A percentile compares a stretch with the other conserved stretches of the same genome.
phyloP scores from a whole-genome alignment of 2,888 invertebrate species.

The Fragum whitleyi region DNA sequence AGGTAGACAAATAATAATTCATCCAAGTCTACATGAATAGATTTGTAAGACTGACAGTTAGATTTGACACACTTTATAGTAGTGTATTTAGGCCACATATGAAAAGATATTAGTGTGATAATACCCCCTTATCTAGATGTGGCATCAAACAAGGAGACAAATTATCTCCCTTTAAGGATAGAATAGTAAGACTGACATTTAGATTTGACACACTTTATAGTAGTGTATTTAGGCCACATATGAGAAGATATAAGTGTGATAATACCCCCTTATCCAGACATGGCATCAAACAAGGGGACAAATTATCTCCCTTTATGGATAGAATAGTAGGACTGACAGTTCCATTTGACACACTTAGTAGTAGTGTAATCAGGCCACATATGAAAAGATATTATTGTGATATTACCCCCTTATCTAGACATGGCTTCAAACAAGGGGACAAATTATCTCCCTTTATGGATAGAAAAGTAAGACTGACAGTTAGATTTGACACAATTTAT shows the following conservation, averaged over 20 bases:
- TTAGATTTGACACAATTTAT: slow-evolving; percentile 27
- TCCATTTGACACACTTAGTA: slow-evolving; percentile 21
- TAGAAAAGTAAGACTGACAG: slow-evolving; percentile 24
- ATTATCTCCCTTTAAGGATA: background rate
- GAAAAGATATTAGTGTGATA: slow-evolving; percentile 25
- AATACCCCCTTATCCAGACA: slow-evolving; percentile 9
- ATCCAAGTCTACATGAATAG: slow-evolving; percentile 18
- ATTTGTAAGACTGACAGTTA: slow-evolving; percentile 23
- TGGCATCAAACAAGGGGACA: background rate
- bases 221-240: slow-evolving; percentile 17
- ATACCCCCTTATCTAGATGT: slow-evolving; percentile 5
- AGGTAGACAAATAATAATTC: slow-evolving; percentile 25
- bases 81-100: slow-evolving; percentile 18
- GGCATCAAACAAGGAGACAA: background rate
- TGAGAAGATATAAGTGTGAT: slow-evolving; percentile 22
- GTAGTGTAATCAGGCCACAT: slow-evolving; percentile 12
- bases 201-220: slow-evolving; percentile 26
- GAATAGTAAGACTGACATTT: slow-evolving; percentile 20
- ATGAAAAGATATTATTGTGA: slow-evolving; percentile 24
- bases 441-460: background rate
- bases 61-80: slow-evolving; percentile 26
- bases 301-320: background rate
- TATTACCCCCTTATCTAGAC: slow-evolving; percentile 15
- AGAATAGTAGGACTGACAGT: slow-evolving; percentile 22
- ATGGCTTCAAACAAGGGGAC: background rate